Evolutionary conservation across 2,888 invertebrate genomes (phyloP), one percentile per base, ranked within the genome.

Genomic region (Oligia strigilis): DNA sequence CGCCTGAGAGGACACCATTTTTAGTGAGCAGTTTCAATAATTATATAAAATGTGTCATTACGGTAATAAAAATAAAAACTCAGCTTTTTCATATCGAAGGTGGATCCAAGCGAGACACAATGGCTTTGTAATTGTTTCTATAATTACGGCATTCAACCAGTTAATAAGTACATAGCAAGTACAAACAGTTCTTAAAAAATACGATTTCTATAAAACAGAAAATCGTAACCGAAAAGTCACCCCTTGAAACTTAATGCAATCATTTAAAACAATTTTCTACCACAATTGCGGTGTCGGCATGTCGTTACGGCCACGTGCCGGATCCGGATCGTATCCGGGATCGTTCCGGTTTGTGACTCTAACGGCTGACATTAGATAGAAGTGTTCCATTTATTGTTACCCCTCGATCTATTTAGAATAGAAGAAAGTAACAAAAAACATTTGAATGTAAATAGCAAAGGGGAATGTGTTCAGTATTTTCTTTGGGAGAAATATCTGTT

Each of bases 221-320:
- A 74, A 78, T 19, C 0, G 82, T 74, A 46, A 65, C 78, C 72
- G 58, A 77, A 77, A 76, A 70, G 52, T 43, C 52, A 4, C 72
- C 85, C 90, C 81, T 81, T 77, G 78, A 78, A 82, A 81, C 82
- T 82, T 81, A 81, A 86, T 89, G 77, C 79, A 80, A 86, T 77
- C 81, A 78, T 89, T 87, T 85, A 83, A 89, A 90, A 85, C 84
- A 87, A 87, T 88, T 88, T 89, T 83, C 69, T 69, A 75, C 67
- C 74, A 75, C 80, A 65, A 82, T 80, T 90, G 89, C 84, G 88
- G 88, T 85, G 77, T 76, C 79, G 88, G 87, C 80, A 80, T 76
- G 87, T 86, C 82, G 90, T 82, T 85, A 77, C 46, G 17, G 89
- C 73, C 92, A 91, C 92, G 92, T 89, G 92, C 80, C 87, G 83